Evolutionary conservation across 2,797 vertebrate species (phyloP).

Genomic region (Hybognathus amarus): DNA sequence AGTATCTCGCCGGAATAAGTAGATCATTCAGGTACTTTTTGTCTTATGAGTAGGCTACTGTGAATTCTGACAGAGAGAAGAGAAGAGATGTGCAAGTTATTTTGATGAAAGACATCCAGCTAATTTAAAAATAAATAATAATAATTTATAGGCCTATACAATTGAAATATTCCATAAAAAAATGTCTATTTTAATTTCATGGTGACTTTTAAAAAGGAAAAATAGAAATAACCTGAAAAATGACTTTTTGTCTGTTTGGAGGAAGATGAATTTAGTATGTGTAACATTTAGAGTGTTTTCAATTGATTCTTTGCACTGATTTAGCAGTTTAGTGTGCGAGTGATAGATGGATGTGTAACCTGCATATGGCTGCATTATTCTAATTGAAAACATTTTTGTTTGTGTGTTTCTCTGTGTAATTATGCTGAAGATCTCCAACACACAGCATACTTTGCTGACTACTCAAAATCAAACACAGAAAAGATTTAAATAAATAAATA

Average conservation of each 20-base stretch:
- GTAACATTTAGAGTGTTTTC: background rate
- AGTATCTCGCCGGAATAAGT: no score
- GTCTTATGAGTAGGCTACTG: no score
- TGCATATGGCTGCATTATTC: background rate
- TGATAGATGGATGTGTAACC: background rate
- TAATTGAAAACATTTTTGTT: background rate
- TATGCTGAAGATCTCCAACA: constrained; percentile 1
- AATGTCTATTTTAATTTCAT: no score
- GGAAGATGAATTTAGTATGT: background rate
- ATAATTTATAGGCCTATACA: no score
- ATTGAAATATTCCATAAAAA: no score
- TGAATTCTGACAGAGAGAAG: no score
- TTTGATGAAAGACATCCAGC: no score
- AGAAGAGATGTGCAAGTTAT: no score
- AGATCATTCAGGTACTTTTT: no score
- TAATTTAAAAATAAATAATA: no score
- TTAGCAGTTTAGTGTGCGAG: background rate
- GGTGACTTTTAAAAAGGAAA: background rate
- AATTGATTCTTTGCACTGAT: background rate
- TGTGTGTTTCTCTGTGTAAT: background rate
- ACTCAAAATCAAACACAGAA: background rate
- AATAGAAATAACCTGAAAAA: background rate
- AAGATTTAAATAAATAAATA: background rate
- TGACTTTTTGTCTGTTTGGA: background rate
- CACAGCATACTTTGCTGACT: background rate